phyloP scores from a whole-genome alignment of 2,113 vertebrate species.

The Gulo gulo region DNA sequence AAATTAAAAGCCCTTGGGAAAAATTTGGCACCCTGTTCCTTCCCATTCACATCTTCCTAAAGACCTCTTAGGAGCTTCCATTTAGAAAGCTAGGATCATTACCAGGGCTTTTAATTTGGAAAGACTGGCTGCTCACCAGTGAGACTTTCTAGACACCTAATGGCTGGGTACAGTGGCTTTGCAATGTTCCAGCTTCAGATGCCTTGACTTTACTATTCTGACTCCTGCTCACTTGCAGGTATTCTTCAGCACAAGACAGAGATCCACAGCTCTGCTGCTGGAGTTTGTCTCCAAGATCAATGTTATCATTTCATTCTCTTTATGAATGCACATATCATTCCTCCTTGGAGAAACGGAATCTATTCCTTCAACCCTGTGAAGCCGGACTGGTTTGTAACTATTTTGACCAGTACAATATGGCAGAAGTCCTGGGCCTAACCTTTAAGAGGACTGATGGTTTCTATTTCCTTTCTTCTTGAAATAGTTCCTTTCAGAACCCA shows the following conservation, averaged over 20 bases:
- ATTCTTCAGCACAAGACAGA: neutral
- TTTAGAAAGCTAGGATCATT: constrained; percentile 67
- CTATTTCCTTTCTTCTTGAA: neutral
- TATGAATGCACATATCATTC: neutral
- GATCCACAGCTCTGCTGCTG: neutral
- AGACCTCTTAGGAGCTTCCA: constrained; percentile 62
- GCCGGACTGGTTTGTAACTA: neutral
- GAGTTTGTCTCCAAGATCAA: neutral
- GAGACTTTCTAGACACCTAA: constrained; percentile 5
- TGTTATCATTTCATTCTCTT: neutral
- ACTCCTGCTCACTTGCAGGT: neutral
- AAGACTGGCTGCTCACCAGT: constrained; percentile 61
- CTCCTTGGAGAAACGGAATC: neutral
- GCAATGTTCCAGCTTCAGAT: neutral
- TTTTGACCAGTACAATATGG: neutral
- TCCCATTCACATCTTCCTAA: constrained; percentile 66
- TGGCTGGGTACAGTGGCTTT: neutral
- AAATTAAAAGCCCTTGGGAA: constrained; percentile 77
- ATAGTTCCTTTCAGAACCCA: neutral
- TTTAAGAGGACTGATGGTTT: neutral
- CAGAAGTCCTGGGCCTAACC: neutral
- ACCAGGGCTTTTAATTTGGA: constrained; percentile 66
- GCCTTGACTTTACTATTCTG: neutral
- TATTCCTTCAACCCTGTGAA: neutral
- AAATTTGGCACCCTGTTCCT: constrained; percentile 69